Percentiles rank a stretch among this genome's conserved stretches.
Evolutionary conservation across 2,888 invertebrate species (phyloP).

Genomic region (Andrena camellia): DNA sequence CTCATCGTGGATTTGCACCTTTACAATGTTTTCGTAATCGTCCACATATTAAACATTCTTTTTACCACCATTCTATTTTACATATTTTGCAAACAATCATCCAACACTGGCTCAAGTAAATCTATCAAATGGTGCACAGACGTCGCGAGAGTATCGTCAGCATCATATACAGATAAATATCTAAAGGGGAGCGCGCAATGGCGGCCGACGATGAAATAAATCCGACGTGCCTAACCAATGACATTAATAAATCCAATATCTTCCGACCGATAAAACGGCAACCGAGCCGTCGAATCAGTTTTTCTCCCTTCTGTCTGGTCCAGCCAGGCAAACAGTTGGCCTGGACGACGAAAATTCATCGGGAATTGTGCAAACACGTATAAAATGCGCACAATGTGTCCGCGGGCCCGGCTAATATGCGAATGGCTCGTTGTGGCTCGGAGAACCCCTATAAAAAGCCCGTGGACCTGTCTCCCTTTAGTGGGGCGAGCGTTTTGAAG

Average conservation of each 20-base stretch:
- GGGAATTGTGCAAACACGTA: slow-evolving; percentile 85
- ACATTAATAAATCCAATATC: slow-evolving; percentile 83
- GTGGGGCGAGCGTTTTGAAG: slow-evolving; percentile 32
- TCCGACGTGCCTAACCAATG: slow-evolving; percentile 78
- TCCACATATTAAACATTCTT: not conserved
- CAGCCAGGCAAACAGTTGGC: slow-evolving; percentile 68
- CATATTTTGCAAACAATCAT: not conserved
- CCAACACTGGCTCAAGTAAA: not conserved
- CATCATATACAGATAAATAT: slow-evolving; percentile 29
- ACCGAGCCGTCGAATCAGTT: slow-evolving; percentile 68
- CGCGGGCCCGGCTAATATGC: slow-evolving; percentile 82
- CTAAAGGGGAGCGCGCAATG: slow-evolving; percentile 17
- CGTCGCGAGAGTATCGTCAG: not conserved
- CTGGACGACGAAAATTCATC: slow-evolving; percentile 76
- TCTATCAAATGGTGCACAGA: not conserved
- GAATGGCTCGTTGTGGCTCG: slow-evolving; percentile 52
- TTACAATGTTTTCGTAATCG: not conserved
- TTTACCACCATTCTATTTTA: not conserved
- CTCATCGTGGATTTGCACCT: not conserved
- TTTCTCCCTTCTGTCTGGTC: slow-evolving; percentile 51
- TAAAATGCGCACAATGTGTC: slow-evolving; percentile 84
- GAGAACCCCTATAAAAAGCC: slow-evolving; percentile 64
- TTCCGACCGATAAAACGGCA: slow-evolving; percentile 82
- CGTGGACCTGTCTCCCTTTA: slow-evolving; percentile 46
- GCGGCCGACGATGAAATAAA: slow-evolving; percentile 76